Evolutionary conservation across 2,888 invertebrate genomes (phyloP), one percentile per base, ranked within the genome.

Genomic region (Pemphredon lugubris): DNA sequence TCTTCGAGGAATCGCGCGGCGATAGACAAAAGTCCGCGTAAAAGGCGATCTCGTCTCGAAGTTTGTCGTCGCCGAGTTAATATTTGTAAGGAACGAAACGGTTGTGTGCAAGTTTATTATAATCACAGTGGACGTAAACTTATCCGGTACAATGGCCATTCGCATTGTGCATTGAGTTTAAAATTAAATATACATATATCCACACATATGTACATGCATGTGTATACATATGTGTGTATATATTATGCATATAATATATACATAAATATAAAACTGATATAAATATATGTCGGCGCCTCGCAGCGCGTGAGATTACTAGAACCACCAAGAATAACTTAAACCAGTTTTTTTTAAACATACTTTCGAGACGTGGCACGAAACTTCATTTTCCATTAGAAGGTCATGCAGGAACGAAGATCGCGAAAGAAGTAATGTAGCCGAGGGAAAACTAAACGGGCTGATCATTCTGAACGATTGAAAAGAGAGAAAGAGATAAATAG

Each of bases 31-130:
- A 37, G 7, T 13, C n/a, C 16, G 53, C 7, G 7, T n/a, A 34
- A 34, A 7, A n/a, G 34, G 53, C 54, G 51, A 72, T 76, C 66
- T 67, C 75, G 73, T 80, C 72, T 48, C 40, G 61, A 80, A 75
- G 72, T 58, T 60, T 65, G 70, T 77, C 75, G 66, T 70, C 71
- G 63, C 75, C 75, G 75, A 72, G 64, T 2, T 16, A 55, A 50
- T 76, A 79, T 81, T 81, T 79, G 60, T 82, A 86, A 81, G 73
- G 72, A 84, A 83, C 51, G 76, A 80, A 73, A 81, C 39, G 83
- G 83, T 85, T 86, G 84, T 84, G 84, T 84, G 82, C 81, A 83
- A 81, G 78, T 80, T 82, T 84, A 76, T 77, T 74, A 50, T 70
- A 66, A 77, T 74, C 75, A 71, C 45, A 72, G 64, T 67, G 45